A percentile compares a stretch with the other conserved stretches of the same genome.
Conservation (phyloP, 2,888 invertebrate genomes). For the Gibbula magus region DNA sequence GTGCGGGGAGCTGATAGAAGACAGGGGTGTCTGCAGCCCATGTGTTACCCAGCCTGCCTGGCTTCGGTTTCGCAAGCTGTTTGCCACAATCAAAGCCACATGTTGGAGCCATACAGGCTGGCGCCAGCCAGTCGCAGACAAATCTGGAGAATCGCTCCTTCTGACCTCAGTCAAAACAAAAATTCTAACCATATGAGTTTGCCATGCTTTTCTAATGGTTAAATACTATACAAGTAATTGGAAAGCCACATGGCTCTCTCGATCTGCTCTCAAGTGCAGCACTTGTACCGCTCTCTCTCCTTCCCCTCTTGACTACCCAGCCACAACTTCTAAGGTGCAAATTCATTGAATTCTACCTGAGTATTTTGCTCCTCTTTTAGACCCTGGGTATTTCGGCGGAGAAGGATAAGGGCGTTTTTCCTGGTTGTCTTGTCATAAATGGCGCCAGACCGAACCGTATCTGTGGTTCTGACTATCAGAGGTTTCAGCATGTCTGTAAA, state of each 20-base stretch:
- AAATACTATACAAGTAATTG: constrained; percentile 53
- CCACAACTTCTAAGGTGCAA: not conserved
- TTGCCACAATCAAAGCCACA: constrained; percentile 29
- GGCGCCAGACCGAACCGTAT: not conserved
- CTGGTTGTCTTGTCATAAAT: not conserved
- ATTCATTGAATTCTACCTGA: constrained; percentile 11
- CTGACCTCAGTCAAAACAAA: constrained; percentile 43
- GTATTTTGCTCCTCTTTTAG: not conserved
- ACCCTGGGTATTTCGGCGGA: not conserved
- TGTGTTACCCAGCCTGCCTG: constrained; percentile 37
- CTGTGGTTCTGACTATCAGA: not conserved
- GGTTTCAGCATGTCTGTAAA: not conserved
- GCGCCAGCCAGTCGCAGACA: constrained; percentile 43
- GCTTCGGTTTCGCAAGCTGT: constrained; percentile 36
- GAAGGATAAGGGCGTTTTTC: not conserved
- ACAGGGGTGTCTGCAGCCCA: constrained; percentile 28
- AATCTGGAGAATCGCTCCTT: constrained; percentile 44
- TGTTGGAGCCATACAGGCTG: constrained; percentile 38
- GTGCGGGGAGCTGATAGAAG: constrained; percentile 15
- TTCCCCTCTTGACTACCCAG: not conserved
- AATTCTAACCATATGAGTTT: constrained; percentile 45
- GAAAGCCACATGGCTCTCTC: constrained; percentile 38
- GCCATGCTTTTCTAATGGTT: constrained; percentile 46
- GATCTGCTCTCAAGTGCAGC: constrained; percentile 23
- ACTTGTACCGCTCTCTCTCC: not conserved